Conservation (phyloP, 2,888 invertebrate species). For the Coremacera marginata region DNA sequence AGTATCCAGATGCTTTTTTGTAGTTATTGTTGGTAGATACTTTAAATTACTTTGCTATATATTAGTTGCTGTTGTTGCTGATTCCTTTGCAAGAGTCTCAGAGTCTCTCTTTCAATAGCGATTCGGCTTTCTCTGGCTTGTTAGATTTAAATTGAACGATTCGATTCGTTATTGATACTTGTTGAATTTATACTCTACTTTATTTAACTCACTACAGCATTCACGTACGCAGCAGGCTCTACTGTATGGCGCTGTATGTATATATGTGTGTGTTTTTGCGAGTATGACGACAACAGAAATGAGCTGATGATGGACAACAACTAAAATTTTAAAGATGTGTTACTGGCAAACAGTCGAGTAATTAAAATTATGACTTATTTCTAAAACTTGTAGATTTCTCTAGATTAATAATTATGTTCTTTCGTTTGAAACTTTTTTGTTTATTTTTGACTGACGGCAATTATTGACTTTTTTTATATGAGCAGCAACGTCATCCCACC, state of each 20-base stretch:
- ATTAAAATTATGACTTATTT: background rate
- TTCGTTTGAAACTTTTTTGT: background rate
- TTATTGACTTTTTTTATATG: slow-evolving; percentile 13
- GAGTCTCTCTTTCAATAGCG: background rate
- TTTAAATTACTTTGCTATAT: background rate
- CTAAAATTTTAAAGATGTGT: slow-evolving; percentile 3
- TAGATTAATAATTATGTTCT: background rate
- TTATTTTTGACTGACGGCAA: slow-evolving; percentile 6
- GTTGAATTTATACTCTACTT: background rate
- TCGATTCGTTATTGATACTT: background rate
- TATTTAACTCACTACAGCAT: slow-evolving; percentile 10
- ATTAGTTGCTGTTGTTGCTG: background rate
- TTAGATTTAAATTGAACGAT: background rate
- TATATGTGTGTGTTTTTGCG: background rate
- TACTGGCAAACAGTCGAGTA: slow-evolving; percentile 9
- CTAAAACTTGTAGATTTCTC: background rate
- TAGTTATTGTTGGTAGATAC: background rate
- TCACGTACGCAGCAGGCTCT: background rate
- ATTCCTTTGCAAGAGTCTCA: background rate
- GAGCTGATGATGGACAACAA: slow-evolving; percentile 13
- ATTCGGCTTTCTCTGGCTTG: too few species aligned
- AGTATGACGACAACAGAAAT: background rate
- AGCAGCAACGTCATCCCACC: slow-evolving; percentile 15
- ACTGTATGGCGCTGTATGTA: background rate
- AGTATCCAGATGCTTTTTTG: background rate